Conservation (phyloP, 2,797 vertebrate species). For the Eulemur albifrons region DNA sequence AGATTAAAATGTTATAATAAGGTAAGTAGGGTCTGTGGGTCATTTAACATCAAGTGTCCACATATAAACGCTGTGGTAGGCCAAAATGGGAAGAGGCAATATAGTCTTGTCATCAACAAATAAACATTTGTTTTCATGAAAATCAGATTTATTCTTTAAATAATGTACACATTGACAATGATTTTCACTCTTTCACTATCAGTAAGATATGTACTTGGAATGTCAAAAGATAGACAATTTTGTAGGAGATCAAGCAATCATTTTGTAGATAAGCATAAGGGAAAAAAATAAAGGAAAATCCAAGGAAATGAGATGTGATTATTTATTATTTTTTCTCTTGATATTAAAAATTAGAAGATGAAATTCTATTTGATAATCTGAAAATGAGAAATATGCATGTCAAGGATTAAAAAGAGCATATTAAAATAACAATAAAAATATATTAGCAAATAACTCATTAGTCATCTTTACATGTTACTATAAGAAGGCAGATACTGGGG, state of each 20-base stretch:
- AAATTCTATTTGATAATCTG: neutral
- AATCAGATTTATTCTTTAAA: slow-evolving; percentile 14
- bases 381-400: neutral
- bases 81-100: neutral
- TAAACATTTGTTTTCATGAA: slow-evolving; percentile 25
- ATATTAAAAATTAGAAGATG: neutral
- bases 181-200: neutral
- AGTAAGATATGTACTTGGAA: neutral
- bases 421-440: neutral
- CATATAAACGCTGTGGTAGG: neutral
- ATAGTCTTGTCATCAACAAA: slow-evolving; percentile 8
- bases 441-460: neutral
- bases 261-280: neutral
- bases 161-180: neutral
- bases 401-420: neutral
- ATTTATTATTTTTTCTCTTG: neutral
- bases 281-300: neutral
- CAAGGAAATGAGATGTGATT: neutral
- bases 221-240: neutral
- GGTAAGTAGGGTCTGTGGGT: neutral
- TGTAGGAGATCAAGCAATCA: neutral
- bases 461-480: neutral
- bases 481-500: neutral
- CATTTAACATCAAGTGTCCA: neutral
- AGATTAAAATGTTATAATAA: slow-evolving; percentile 13